Conservation (phyloP, 2,797 vertebrate genomes). For the Acanthiza pusilla region DNA sequence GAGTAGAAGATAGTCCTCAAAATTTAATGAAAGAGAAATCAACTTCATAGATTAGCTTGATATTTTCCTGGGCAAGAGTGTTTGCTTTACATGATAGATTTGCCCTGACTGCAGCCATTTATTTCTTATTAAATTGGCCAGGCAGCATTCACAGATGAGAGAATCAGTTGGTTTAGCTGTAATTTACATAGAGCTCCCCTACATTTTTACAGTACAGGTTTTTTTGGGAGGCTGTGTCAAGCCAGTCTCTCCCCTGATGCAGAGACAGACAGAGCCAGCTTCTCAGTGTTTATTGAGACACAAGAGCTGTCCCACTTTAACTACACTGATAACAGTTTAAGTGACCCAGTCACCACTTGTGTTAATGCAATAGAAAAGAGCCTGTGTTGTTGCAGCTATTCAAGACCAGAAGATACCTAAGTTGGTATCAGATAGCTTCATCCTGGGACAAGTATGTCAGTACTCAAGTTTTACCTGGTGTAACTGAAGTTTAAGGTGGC, state of each 20-base stretch:
- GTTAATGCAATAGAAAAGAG: neutral
- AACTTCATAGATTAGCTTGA: neutral
- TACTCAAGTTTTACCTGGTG: neutral
- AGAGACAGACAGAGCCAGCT: neutral
- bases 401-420: neutral
- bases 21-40: neutral
- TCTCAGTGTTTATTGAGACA: neutral
- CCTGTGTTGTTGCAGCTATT: neutral
- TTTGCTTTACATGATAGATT: neutral
- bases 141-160: neutral
- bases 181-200: neutral
- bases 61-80: neutral
- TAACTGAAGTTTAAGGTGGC: neutral
- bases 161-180: neutral
- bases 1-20: neutral
- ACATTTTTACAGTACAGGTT: neutral
- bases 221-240: neutral
- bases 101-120: neutral
- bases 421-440: neutral
- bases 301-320: neutral
- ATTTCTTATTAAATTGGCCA: neutral
- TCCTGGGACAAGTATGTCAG: neutral
- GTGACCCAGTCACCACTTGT: neutral
- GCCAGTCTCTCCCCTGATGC: neutral
- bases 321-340: neutral